Conservation (phyloP, 1,140 invertebrate genomes). For the honey bee (Apis mellifera) region DNA sequence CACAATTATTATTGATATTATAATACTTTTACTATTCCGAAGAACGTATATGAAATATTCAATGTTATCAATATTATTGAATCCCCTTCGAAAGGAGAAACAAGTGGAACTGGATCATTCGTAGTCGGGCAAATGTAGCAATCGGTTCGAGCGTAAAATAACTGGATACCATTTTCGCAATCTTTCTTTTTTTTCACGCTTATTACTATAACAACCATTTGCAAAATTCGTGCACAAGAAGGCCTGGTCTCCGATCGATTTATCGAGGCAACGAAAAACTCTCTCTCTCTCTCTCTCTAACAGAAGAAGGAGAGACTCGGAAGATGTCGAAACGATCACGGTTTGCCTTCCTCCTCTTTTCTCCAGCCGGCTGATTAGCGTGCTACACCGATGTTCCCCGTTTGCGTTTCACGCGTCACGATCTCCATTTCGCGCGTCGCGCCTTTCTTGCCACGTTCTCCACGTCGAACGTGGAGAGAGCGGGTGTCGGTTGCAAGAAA, state of each 20-base stretch:
- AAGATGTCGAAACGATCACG: neutral
- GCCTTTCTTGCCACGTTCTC: neutral
- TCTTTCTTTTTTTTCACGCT: neutral
- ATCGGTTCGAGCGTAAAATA: neutral
- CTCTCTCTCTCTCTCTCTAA: no score
- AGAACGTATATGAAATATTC: no score
- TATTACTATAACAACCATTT: neutral
- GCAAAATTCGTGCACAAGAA: neutral
- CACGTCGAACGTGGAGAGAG: neutral
- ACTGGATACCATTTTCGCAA: neutral
- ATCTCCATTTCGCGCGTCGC: neutral
- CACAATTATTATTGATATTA: no score
- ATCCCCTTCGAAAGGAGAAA: neutral
- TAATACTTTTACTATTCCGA: no score
- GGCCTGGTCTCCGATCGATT: neutral
- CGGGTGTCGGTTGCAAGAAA: slow-evolving; percentile 8
- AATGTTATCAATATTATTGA: neutral
- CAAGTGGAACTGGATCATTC: neutral
- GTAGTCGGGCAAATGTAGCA: neutral
- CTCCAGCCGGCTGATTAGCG: neutral
- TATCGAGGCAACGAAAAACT: neutral
- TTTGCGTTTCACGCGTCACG: slow-evolving; percentile 23
- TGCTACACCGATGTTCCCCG: neutral
- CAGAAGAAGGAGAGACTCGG: no score
- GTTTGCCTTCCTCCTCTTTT: neutral